Percentiles rank a stretch among this genome's conserved stretches.
phyloP scores from a whole-genome alignment of 2,797 vertebrate species.

The Chromobotia macracanthus region DNA sequence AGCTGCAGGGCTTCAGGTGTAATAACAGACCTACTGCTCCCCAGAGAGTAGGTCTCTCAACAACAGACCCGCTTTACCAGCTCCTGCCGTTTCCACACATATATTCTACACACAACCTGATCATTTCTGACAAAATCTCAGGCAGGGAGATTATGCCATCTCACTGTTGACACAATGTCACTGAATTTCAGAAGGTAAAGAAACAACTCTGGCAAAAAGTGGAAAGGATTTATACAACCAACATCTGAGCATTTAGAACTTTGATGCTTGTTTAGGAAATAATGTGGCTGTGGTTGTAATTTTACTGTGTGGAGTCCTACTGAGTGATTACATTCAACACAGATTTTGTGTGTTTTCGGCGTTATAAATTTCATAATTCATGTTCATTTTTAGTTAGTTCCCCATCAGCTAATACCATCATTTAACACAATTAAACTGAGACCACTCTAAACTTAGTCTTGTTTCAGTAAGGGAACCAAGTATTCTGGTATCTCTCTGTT shows the following conservation, averaged over 20 bases:
- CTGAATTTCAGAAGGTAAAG: background rate
- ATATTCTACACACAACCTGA: constrained; percentile 9
- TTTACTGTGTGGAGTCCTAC: too few relatives aligned
- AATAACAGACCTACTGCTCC: constrained; percentile 39
- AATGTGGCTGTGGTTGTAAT: too few relatives aligned
- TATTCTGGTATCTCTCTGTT: too few relatives aligned
- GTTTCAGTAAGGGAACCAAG: background rate
- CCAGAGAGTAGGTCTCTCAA: constrained; percentile 38
- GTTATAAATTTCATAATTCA: too few relatives aligned
- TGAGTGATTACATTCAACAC: too few relatives aligned
- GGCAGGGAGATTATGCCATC: background rate
- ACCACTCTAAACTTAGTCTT: background rate
- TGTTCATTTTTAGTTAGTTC: background rate
- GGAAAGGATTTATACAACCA: background rate
- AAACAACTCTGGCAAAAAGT: background rate
- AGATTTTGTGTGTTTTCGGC: too few relatives aligned
- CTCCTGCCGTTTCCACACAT: constrained; percentile 16
- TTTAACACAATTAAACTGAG: background rate
- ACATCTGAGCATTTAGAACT: background rate
- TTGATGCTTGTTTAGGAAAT: background rate
- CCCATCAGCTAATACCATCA: background rate
- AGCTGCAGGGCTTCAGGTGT: constrained; percentile 39
- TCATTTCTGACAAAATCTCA: constrained; percentile 11
- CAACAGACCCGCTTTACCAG: constrained; percentile 11
- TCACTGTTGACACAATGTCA: background rate